Evolutionary conservation across 2,797 vertebrate genomes (phyloP), one percentile per base, ranked within the genome.

Genomic region (Myoxocephalus aenaeus): DNA sequence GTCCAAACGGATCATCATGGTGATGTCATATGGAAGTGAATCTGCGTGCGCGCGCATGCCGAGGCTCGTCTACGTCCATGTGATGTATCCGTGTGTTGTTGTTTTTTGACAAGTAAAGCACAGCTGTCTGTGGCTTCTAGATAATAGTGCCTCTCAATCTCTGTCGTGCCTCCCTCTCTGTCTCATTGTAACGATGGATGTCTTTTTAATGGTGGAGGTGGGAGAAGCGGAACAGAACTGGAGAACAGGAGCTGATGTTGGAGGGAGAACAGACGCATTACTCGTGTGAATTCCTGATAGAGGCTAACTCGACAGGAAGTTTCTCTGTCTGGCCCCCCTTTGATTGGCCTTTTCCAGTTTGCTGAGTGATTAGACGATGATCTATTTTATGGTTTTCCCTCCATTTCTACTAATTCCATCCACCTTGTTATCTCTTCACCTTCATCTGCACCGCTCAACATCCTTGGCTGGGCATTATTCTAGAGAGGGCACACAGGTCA

Each of bases 211-310:
- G 75, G 70, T 22, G 40, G 46, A 67, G 68, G 61, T 83, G 75
- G 80, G 67, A 74, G 70, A 86, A 22, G 51, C 46, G 32, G 54
- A 77, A 70, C 68, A 50, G 73, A 81, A 69, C 62, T 79, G 80
- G 74, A 78, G 73, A 87, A 89, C 75, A 40, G 85, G 54, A 87
- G 87, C 77, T 74, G 68, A 74, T 80, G 70, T 75, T 86, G 87
- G 81, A 89, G 25, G 32, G 51, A 87, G 79, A 86, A 79, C 87
- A 89, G 72, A 89, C 95, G 95, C 92, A 93, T 93, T 90, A 77
- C 93, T 91, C 90, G 94, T 92, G 78, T 92, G 92, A 92, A 96
- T 90, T 81, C 93, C 5, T 92, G 91, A 91, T 95, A 95, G 93
- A 94, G 93, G 90, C 94, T 32, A 64, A 79, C 71, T 68, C 13